Evolutionary conservation across 2,113 vertebrate species (phyloP), one percentile per base, ranked within the genome.

Genomic region (Nesoenas mayeri): DNA sequence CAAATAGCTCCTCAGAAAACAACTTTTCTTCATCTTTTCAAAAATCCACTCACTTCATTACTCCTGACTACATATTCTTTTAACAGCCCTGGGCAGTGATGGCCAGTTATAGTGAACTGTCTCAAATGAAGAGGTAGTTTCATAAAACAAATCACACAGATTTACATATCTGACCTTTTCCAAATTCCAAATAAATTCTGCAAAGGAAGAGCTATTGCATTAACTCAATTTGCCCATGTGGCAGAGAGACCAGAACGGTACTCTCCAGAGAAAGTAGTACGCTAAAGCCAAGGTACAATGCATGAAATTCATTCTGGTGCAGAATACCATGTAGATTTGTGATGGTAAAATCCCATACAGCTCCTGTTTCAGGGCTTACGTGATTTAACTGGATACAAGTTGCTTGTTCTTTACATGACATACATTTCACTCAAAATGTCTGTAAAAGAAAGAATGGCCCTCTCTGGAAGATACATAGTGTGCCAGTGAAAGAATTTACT

Each of bases 161-260:
- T 91, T 91, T 90, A 85, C 75, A 25, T 60, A 77, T 38, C 29
- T 85, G 77, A 89, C 65, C 69, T 92, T 91, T 94, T 72, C 64
- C 57, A 87, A 91, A 81, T 92, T 88, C 48, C 67, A 94, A 78
- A 74, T 58, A 53, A 93, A 85, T 86, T 81, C 48, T 36, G 25
- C n/a, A 44, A 51, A 79, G 26, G 13, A 90, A 74, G n/a, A 79
- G 22, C 73, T 84, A 61, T 29, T 34, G 54, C 69, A 84, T 62
- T 85, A 86, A 88, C 9, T 88, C 73, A 62, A 77, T 83, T n/a
- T 89, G 58, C 11, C 47, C 5, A 11, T 10, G 31, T 38, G 50
- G 48, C 29, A 38, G 56, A 62, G 31, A 79, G 75, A 69, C 26
- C 42, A 83, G 79, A 89, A 69, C 9, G 36, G 60, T n/a, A 31